Conservation (phyloP, 2,797 vertebrate species). For the Myotis daubentonii region DNA sequence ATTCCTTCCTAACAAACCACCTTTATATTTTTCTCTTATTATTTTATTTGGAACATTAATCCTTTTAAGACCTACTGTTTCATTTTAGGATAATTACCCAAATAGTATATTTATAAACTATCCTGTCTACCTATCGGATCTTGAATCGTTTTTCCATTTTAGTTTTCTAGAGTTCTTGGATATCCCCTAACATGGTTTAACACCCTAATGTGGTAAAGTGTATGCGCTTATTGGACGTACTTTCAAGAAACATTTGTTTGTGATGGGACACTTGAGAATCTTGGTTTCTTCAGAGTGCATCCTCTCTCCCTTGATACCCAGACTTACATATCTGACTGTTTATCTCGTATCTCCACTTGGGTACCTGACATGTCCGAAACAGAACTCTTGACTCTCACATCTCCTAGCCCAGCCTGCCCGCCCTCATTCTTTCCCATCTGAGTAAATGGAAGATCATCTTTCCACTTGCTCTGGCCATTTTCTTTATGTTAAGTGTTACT, state of each 20-base stretch:
- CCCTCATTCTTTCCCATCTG: background rate
- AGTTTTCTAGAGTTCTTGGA: background rate
- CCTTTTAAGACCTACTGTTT: conserved; percentile 6
- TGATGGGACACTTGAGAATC: background rate
- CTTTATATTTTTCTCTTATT: conserved; percentile 1
- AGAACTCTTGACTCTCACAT: background rate
- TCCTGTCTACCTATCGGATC: background rate
- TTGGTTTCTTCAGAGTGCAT: background rate
- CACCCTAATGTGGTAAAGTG: background rate
- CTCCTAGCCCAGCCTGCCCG: background rate
- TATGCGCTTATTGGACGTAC: background rate
- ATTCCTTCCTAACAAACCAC: background rate
- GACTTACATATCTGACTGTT: background rate
- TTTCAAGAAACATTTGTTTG: background rate
- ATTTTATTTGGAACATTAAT: conserved; percentile 36
- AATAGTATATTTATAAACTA: background rate
- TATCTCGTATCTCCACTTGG: background rate
- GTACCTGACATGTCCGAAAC: background rate
- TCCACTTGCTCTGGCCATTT: background rate
- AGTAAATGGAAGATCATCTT: background rate
- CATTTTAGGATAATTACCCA: conserved; percentile 6
- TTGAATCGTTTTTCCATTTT: background rate
- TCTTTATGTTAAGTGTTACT: background rate
- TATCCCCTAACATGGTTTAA: background rate
- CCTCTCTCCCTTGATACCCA: background rate